Conservation (phyloP, 2,113 vertebrate genomes). For the Ctenodactylus gundi region DNA sequence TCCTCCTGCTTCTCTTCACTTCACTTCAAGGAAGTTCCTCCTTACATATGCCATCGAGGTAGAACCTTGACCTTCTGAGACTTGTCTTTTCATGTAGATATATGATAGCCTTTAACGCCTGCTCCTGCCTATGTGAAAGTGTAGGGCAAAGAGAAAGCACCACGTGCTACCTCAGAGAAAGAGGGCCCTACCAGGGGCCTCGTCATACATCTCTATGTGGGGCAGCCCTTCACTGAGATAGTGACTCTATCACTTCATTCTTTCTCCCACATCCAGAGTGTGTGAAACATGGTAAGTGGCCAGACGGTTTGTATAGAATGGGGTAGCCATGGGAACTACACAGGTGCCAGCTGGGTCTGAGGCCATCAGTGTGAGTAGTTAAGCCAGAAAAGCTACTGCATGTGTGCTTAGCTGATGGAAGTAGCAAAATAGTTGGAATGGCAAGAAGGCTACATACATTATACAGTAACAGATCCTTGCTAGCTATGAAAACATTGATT, state of each 20-base stretch:
- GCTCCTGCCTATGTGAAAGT: not conserved
- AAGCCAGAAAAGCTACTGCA: not conserved
- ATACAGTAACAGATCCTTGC: no score
- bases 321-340: not conserved
- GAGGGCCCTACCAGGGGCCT: not conserved
- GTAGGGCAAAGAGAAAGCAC: not conserved
- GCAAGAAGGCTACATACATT: not conserved
- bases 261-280: no score
- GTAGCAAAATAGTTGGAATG: not conserved
- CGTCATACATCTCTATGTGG: not conserved
- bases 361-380: not conserved
- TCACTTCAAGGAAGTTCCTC: not conserved
- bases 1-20: not conserved
- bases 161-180: not conserved
- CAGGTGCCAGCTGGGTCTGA: not conserved
- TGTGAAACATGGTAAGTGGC: not conserved
- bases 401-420: not conserved
- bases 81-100: not conserved
- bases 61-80: not conserved
- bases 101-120: not conserved
- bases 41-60: not conserved
- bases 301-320: not conserved
- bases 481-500: not conserved
- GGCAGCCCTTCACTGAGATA: not conserved
- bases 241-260: no score